Evolutionary conservation across 2,797 vertebrate genomes (phyloP).

Genomic region (Cossypha polioptera): DNA sequence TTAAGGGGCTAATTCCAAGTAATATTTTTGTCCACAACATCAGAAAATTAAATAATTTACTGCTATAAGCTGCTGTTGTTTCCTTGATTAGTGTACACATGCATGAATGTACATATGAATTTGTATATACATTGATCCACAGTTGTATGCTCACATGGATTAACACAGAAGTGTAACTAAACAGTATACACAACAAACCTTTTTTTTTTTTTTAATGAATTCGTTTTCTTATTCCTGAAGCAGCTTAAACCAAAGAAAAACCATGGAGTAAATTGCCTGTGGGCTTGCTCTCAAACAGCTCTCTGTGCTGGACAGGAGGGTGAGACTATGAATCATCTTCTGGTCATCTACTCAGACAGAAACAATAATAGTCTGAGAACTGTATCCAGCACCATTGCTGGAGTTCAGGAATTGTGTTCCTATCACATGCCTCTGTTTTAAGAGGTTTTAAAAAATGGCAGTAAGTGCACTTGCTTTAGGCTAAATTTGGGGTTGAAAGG

Average conservation of each 20-base stretch:
- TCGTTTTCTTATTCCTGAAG: not conserved
- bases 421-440: not conserved
- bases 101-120: not conserved
- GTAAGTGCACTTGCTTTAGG: conserved; percentile 56
- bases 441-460: conserved; percentile 3
- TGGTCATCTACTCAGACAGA: not conserved
- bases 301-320: conserved; percentile 5
- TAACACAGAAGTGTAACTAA: not conserved
- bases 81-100: not conserved
- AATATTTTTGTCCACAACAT: not conserved
- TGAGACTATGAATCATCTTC: conserved; percentile 21
- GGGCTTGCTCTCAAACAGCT: conserved; percentile 17
- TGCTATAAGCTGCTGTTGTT: not conserved
- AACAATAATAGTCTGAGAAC: conserved; percentile 2
- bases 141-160: not conserved
- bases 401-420: not conserved
- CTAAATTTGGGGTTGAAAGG: conserved; percentile 50
- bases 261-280: not conserved
- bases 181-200: not conserved
- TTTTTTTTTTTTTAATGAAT: not conserved
- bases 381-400: not conserved
- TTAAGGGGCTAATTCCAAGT: not conserved
- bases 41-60: not conserved
- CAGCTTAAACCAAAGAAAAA: not conserved
- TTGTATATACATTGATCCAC: not conserved